A percentile compares a stretch with the other conserved stretches of the same genome.
Conservation (phyloP, 2,888 invertebrate genomes). For the Belgica antarctica region DNA sequence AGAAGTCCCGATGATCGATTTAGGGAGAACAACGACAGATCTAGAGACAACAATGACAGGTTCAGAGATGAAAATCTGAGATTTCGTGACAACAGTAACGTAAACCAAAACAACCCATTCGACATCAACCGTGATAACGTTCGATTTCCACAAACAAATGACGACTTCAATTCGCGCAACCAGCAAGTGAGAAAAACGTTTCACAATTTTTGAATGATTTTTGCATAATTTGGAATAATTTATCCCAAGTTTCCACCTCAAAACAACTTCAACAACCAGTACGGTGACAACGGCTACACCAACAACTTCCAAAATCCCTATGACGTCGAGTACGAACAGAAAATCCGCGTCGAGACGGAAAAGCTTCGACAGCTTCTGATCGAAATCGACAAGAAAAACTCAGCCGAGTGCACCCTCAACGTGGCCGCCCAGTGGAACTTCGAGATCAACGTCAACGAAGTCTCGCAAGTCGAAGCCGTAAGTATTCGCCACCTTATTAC, state of each 20-base stretch:
- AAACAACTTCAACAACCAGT: conserved; percentile 42
- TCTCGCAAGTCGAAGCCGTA: conserved; percentile 78
- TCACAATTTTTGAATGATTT: background rate
- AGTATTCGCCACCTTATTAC: conserved; percentile 54
- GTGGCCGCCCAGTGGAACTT: conserved; percentile 89
- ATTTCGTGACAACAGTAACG: background rate
- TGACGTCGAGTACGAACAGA: conserved; percentile 50
- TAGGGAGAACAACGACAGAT: background rate
- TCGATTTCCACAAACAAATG: conserved; percentile 5
- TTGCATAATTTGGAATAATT: background rate
- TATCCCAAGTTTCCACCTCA: background rate
- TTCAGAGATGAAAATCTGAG: no score
- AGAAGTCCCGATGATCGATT: no score
- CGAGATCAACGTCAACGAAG: conserved; percentile 82
- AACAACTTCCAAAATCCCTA: conserved; percentile 33
- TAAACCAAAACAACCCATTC: background rate
- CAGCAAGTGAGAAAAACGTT: conserved; percentile 17
- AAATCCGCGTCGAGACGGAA: conserved; percentile 52
- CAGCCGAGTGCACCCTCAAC: conserved; percentile 78
- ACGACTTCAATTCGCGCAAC: background rate
- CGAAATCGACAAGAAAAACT: conserved; percentile 71
- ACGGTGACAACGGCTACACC: background rate
- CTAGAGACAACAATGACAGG: no score
- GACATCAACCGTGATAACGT: conserved; percentile 45
- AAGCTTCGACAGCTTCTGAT: conserved; percentile 59